These are phyloP conservation scores for Psittacula echo DNA, from an alignment of 2,797 vertebrate species.

Conservation along the genomic window DNA sequence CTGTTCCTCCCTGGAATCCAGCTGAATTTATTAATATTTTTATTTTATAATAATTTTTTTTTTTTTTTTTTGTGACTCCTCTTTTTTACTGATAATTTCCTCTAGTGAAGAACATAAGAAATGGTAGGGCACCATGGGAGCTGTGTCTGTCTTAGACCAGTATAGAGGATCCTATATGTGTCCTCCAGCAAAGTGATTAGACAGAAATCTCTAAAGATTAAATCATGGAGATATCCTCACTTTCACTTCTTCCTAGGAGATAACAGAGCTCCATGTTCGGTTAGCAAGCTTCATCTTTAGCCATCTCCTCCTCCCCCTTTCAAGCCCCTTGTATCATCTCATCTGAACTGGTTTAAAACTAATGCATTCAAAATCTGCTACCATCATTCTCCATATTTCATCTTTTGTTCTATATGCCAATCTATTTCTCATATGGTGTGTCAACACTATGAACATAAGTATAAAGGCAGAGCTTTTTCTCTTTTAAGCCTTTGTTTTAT, in stretches of 20 bases:
- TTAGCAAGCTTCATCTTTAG: background rate
- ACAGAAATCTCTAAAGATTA: background rate
- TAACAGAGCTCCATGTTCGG: background rate
- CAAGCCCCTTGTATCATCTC: background rate
- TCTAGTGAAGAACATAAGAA: background rate
- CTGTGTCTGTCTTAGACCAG: background rate
- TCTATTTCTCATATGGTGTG: background rate
- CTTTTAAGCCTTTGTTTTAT: background rate
- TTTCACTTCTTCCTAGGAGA: background rate
- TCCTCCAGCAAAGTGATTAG: background rate
- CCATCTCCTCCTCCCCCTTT: background rate
- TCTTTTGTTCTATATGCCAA: background rate
- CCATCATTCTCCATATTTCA: background rate
- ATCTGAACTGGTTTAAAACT: background rate
- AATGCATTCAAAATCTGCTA: background rate
- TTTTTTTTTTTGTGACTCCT: background rate
- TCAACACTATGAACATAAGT: background rate
- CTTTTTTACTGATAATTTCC: background rate
- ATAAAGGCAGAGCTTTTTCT: background rate
- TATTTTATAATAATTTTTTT: background rate
- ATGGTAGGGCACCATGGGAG: background rate
- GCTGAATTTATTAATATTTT: background rate
- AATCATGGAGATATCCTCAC: background rate
- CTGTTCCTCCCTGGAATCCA: background rate
- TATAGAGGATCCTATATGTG: background rate